phyloP scores from a whole-genome alignment of 1,140 invertebrate species.

The Pygmarrhopalites habei region DNA sequence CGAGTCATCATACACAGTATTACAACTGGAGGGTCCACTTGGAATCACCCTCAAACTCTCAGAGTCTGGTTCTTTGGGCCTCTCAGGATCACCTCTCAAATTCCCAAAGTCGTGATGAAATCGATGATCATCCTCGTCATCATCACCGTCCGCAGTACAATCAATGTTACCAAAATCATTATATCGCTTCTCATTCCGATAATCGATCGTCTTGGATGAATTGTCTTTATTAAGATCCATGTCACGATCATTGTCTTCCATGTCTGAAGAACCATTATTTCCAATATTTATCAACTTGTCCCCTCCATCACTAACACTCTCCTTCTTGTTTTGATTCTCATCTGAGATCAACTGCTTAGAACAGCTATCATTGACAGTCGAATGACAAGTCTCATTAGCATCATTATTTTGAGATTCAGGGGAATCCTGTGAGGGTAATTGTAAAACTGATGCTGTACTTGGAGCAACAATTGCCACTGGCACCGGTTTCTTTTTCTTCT shows the following conservation, averaged over 20 bases:
- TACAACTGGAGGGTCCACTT: conserved; percentile 37
- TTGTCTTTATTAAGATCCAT: background rate
- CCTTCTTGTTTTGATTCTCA: background rate
- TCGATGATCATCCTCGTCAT: conserved; percentile 8
- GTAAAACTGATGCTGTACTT: conserved; percentile 8
- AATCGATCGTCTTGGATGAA: no score
- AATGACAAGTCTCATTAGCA: background rate
- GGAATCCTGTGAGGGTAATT: background rate
- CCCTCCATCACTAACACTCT: background rate
- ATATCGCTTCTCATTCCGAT: no score
- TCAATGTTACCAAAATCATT: background rate
- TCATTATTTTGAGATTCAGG: background rate
- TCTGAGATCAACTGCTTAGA: background rate
- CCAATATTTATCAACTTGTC: no score
- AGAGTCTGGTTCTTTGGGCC: conserved; percentile 35
- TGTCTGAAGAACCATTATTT: background rate
- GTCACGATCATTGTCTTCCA: background rate
- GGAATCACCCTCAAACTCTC: conserved; percentile 38
- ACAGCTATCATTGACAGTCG: background rate
- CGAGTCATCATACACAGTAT: conserved; percentile 36
- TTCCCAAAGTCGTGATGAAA: conserved; percentile 27
- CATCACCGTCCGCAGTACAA: background rate
- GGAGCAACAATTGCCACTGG: conserved; percentile 38
- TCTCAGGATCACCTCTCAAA: conserved; percentile 30
- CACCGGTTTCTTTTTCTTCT: conserved; percentile 36